Percentiles rank a stretch among this genome's conserved stretches.
Evolutionary conservation across 2,888 invertebrate species (phyloP).

Genomic region (Ditylenchus weischeri): DNA sequence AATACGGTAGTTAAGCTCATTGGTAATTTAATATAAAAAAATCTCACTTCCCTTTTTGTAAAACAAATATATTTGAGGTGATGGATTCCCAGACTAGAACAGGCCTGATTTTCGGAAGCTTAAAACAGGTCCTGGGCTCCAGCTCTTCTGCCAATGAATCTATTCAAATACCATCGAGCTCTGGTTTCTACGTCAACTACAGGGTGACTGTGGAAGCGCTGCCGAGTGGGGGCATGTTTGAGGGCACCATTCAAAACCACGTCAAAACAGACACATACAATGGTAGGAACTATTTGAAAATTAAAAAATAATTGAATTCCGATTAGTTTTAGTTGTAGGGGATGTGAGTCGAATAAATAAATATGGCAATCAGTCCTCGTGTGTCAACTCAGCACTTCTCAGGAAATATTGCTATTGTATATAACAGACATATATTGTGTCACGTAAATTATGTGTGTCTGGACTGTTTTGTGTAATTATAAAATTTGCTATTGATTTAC

Average conservation of each 20-base stretch:
- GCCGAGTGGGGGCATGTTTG: conserved; percentile 46
- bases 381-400: conserved; percentile 40
- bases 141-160: not conserved
- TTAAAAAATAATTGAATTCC: not conserved
- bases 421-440: conserved; percentile 11
- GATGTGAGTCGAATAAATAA: conserved; percentile 53
- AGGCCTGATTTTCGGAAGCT: conserved; percentile 18
- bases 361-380: conserved; percentile 54
- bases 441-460: not conserved
- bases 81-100: not conserved
- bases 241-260: conserved; percentile 36
- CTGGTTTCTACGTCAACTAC: conserved; percentile 30
- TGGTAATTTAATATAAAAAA: too few relatives aligned
- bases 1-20: too few relatives aligned
- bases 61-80: not conserved
- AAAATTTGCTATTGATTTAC: not conserved
- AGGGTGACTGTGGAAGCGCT: conserved; percentile 33
- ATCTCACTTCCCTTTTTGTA: too few relatives aligned
- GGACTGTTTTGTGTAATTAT: not conserved
- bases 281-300: conserved; percentile 20
- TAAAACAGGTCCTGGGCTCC: not conserved
- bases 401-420: conserved; percentile 48
- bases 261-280: conserved; percentile 21
- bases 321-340: conserved; percentile 29
- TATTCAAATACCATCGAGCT: not conserved